Evolutionary conservation across 2,113 vertebrate genomes (phyloP).

Genomic region (Chaenocephalus aceratus): DNA sequence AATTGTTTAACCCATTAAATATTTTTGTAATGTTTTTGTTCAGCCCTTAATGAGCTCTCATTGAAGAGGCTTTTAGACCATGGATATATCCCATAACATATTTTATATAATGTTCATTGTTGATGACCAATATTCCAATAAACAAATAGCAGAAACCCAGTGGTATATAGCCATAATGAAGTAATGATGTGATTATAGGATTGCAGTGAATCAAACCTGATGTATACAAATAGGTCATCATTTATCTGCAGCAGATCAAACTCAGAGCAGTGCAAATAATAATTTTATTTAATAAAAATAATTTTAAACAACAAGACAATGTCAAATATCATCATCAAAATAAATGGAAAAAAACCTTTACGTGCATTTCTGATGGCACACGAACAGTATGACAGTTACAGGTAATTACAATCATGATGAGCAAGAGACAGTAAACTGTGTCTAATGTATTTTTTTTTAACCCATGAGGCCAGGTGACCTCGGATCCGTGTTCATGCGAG

Average conservation of each 20-base stretch:
- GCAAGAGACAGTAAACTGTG: constrained; percentile 38
- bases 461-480: constrained; percentile 34
- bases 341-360: constrained; percentile 21
- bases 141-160: not conserved
- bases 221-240: not conserved
- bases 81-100: not conserved
- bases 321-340: constrained; percentile 45
- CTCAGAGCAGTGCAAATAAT: constrained; percentile 66
- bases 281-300: constrained; percentile 79
- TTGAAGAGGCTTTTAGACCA: not conserved
- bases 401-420: constrained; percentile 66
- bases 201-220: not conserved
- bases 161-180: not conserved
- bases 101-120: not conserved
- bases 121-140: not conserved
- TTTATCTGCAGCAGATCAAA: constrained; percentile 36
- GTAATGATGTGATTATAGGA: not conserved
- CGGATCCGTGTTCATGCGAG: constrained; percentile 44
- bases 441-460: constrained; percentile 42
- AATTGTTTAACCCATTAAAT: not conserved
- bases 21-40: not conserved
- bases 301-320: constrained; percentile 52
- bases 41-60: constrained; percentile 4
- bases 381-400: constrained; percentile 35
- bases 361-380: constrained; percentile 46